These are phyloP conservation scores for Harpagifer antarcticus DNA, from an alignment of 2,797 vertebrate species.

Conservation along the genomic window DNA sequence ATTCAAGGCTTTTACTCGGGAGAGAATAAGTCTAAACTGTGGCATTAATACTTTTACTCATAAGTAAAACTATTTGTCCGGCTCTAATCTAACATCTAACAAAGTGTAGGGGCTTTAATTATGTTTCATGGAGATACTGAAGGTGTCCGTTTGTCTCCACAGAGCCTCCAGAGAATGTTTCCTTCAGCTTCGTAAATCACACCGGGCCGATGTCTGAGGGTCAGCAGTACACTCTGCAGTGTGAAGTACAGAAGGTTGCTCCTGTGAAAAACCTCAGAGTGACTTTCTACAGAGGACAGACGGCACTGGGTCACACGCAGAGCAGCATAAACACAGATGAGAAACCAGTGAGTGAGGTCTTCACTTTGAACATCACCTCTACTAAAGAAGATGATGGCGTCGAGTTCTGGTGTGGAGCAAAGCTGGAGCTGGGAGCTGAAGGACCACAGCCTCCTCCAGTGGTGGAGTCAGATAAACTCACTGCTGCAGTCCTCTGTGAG, in stretches of 20 bases:
- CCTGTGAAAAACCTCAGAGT: conserved; percentile 50
- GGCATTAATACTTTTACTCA: too few relatives aligned
- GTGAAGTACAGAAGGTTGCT: conserved; percentile 53
- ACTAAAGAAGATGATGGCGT: conserved; percentile 59
- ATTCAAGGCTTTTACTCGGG: too few relatives aligned
- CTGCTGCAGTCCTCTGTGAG: conserved; percentile 69
- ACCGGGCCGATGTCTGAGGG: conserved; percentile 40
- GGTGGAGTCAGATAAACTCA: conserved; percentile 45
- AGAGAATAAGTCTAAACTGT: too few relatives aligned
- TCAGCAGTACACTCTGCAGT: conserved; percentile 54
- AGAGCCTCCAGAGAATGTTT: conserved; percentile 70
- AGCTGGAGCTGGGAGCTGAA: conserved; percentile 59
- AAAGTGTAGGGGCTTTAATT: too few relatives aligned
- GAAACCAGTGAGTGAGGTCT: conserved; percentile 43
- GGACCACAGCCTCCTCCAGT: conserved; percentile 47
- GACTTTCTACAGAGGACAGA: conserved; percentile 59
- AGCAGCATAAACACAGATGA: too few relatives aligned
- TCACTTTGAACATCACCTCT: conserved; percentile 43
- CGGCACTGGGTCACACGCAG: background rate
- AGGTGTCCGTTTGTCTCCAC: conserved; percentile 19
- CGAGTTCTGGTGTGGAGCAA: conserved; percentile 77
- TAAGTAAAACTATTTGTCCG: too few relatives aligned
- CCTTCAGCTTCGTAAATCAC: too few relatives aligned
- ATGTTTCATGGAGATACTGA: background rate
- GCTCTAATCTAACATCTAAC: too few relatives aligned